Conservation (phyloP, 1,140 invertebrate genomes). For the Meteorus sp. region DNA sequence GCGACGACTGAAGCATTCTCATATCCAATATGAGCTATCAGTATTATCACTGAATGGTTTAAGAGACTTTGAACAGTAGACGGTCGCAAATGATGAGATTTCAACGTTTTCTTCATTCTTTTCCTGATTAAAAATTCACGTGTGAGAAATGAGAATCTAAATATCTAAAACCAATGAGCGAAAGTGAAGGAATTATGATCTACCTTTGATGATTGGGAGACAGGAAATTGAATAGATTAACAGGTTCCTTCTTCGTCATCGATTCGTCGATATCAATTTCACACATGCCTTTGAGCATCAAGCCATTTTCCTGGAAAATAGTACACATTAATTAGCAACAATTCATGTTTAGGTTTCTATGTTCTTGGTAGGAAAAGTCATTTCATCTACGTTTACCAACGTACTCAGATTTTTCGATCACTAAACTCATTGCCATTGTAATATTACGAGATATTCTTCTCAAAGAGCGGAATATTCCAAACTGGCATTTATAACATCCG, state of each 20-base stretch:
- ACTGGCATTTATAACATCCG: too few relatives aligned
- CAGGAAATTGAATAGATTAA: conserved; percentile 38
- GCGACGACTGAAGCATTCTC: conserved; percentile 59
- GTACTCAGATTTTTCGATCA: too few relatives aligned
- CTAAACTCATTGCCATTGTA: too few relatives aligned
- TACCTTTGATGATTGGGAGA: conserved; percentile 38
- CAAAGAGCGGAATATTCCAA: too few relatives aligned
- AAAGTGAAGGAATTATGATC: not conserved
- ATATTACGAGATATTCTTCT: too few relatives aligned
- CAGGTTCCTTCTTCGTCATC: conserved; percentile 28
- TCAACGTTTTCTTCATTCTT: conserved; percentile 34
- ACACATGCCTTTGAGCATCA: conserved; percentile 41
- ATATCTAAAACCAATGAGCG: conserved; percentile 1
- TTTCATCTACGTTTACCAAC: too few relatives aligned
- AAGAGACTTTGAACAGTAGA: conserved; percentile 45
- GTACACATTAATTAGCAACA: too few relatives aligned
- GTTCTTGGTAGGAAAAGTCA: too few relatives aligned
- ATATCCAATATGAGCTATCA: conserved; percentile 57
- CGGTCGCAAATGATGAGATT: conserved; percentile 41
- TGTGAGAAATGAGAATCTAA: not conserved
- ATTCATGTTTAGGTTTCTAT: too few relatives aligned
- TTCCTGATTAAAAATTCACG: too few relatives aligned
- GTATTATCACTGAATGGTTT: conserved; percentile 49
- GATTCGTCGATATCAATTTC: conserved; percentile 37
- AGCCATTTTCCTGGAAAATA: conserved; percentile 45